Base-by-base conservation (phyloP, 1,140 invertebrate genomes). In the Homalodisca vitripennis region DNA sequence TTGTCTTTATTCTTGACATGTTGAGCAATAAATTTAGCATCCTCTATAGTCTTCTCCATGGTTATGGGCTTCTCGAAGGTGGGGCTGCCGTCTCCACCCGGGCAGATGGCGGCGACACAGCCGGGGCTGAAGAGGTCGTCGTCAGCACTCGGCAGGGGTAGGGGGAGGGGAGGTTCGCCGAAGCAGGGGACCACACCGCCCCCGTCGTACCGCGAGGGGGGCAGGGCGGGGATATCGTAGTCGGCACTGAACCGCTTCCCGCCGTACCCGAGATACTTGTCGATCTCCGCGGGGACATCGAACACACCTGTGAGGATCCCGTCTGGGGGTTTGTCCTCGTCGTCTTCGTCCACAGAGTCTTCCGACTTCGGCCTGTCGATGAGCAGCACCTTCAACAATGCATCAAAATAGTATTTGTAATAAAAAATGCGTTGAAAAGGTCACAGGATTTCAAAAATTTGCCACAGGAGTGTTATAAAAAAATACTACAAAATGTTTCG, bases 1-100 rank as follows among this genome's bases (percentile, higher is more conserved):
- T 92, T 92, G 82, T 96, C 93, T 80, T 95, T 94, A 82, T 97
- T 96, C 81, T 89, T 92, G 77, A 94, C 92, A 79, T 95, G 93
- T 81, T 96, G 94, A 78, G 94, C 94, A 82, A 96, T 95, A 81
- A 96, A 97, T 78, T 91, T 88, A 53, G 93, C 92, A 73, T 93
- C 92, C 78, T 92, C 89, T 78, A 95, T 89, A 74, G 93, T 93
- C 78, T 93, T 92, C 80, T 94, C 92, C 85, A 92, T 89, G 79
- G 91, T 89, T 73, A 81, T 75, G 63, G 89, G 86, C 78, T 89
- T 90, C 75, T 91, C 91, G 77, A 92, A 90, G 70, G 89, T 90
- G 27, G 91, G 90, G 82, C 89, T 92, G 67, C 85, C 83, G 75
- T 92, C 90, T 81, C 74, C 82, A 81, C 66, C 78, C 79, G 74